A percentile compares a stretch with the other conserved stretches of the same genome.
These are phyloP conservation scores for Drosophila malerkotliana DNA, from an alignment of 1,140 invertebrate genomes.

Conservation along the genomic window DNA sequence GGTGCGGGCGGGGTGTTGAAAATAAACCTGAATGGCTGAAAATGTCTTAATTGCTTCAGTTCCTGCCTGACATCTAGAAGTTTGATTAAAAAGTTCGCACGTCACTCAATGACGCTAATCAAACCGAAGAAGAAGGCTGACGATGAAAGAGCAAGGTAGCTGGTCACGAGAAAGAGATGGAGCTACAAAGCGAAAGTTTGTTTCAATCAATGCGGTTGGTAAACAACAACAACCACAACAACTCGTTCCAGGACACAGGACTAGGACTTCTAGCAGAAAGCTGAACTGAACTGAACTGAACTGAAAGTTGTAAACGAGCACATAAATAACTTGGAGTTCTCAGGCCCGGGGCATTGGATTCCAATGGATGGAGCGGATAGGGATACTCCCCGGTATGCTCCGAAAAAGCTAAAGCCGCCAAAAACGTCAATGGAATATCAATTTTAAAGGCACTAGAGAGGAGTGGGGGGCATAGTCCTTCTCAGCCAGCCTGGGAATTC, in stretches of 20 bases:
- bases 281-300: background rate
- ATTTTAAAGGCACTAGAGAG: slow-evolving; percentile 61
- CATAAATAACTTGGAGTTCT: slow-evolving; percentile 71
- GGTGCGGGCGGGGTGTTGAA: background rate
- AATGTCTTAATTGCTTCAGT: slow-evolving; percentile 48
- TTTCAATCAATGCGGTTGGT: slow-evolving; percentile 71
- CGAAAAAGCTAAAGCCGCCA: slow-evolving; percentile 42
- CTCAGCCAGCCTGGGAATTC: slow-evolving; percentile 6
- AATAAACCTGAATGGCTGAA: slow-evolving; percentile 17
- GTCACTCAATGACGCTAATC: slow-evolving; percentile 72
- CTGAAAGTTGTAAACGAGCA: slow-evolving; percentile 74
- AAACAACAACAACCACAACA: background rate
- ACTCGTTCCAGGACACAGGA: background rate
- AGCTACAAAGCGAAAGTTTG: slow-evolving; percentile 68
- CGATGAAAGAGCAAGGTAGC: no score
- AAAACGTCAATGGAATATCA: slow-evolving; percentile 80
- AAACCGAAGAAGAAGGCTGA: slow-evolving; percentile 24
- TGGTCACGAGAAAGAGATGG: slow-evolving; percentile 9
- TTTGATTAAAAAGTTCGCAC: slow-evolving; percentile 78
- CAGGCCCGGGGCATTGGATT: slow-evolving; percentile 21
- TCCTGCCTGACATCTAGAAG: slow-evolving; percentile 46
- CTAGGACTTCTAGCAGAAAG: background rate
- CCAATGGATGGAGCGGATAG: background rate
- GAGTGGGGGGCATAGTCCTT: background rate
- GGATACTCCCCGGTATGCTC: background rate